Conservation (phyloP, 2,888 invertebrate genomes). For the Erynnis tages region DNA sequence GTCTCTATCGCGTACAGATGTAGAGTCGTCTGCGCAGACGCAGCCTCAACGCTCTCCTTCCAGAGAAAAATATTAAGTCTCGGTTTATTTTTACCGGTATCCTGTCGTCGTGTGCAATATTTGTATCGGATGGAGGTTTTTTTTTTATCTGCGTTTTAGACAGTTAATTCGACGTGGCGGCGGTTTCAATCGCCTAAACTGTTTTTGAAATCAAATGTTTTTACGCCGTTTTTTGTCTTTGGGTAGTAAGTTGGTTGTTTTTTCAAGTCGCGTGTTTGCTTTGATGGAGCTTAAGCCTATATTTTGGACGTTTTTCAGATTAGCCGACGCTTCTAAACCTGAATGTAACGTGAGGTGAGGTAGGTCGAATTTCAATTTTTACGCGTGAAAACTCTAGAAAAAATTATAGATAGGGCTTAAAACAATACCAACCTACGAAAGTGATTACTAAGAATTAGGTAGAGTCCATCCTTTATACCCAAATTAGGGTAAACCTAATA, state of each 20-base stretch:
- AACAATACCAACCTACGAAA: too few species aligned
- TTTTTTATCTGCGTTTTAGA: constrained; percentile 53
- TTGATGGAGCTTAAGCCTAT: neutral
- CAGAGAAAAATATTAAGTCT: constrained; percentile 73
- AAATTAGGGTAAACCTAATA: too few species aligned
- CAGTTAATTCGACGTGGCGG: constrained; percentile 66
- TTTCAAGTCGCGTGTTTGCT: neutral
- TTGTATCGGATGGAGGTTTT: constrained; percentile 67
- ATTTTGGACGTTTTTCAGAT: neutral
- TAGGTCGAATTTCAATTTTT: too few species aligned
- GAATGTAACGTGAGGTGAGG: too few species aligned
- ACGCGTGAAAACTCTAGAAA: too few species aligned
- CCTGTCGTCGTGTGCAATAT: constrained; percentile 74
- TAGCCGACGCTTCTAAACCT: too few species aligned
- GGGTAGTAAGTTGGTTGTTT: neutral
- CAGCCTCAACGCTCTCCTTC: constrained; percentile 69
- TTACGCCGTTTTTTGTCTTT: constrained; percentile 30
- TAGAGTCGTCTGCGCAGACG: constrained; percentile 54
- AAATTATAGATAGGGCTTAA: too few species aligned
- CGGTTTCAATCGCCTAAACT: constrained; percentile 48
- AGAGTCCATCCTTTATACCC: too few species aligned
- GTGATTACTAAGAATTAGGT: too few species aligned
- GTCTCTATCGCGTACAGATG: constrained; percentile 41
- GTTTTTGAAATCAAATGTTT: constrained; percentile 37
- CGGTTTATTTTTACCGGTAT: constrained; percentile 63